Conservation (phyloP, 2,888 invertebrate genomes). For the Muscina levida region DNA sequence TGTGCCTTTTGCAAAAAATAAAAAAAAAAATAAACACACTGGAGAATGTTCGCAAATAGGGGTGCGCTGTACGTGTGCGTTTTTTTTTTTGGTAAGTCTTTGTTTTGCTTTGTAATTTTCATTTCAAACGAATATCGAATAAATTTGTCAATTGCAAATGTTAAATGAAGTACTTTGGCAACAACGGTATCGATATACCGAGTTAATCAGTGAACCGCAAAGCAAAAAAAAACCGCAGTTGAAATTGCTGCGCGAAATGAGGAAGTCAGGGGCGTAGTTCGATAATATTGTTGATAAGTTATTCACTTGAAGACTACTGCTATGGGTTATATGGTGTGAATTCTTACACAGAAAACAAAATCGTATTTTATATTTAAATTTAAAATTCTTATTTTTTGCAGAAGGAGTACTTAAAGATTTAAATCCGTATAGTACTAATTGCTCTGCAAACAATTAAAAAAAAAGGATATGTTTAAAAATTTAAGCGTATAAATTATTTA, state of each 20-base stretch:
- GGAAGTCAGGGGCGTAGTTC: conserved; percentile 36
- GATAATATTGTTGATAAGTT: too few relatives aligned
- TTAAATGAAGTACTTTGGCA: conserved; percentile 50
- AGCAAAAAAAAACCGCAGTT: conserved; percentile 54
- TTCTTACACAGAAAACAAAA: too few relatives aligned
- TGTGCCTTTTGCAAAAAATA: too few relatives aligned
- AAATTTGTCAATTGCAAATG: conserved; percentile 56
- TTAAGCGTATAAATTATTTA: too few relatives aligned
- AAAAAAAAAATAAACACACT: neutral
- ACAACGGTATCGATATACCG: neutral
- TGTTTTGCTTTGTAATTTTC: conserved; percentile 53
- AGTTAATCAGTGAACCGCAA: conserved; percentile 52
- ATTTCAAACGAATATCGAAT: conserved; percentile 18
- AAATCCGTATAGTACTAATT: too few relatives aligned
- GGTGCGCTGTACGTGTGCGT: neutral
- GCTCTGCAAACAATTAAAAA: too few relatives aligned
- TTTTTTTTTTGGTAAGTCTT: conserved; percentile 42
- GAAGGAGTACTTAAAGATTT: too few relatives aligned
- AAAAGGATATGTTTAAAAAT: too few relatives aligned
- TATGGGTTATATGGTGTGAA: too few relatives aligned
- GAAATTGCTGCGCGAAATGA: conserved; percentile 4
- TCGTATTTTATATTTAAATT: too few relatives aligned
- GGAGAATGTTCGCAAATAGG: conserved; percentile 2
- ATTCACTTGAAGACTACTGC: too few relatives aligned
- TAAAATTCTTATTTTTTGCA: too few relatives aligned